Conservation (phyloP, 2,113 vertebrate genomes). For the Ophthalmotilapia sp. region DNA sequence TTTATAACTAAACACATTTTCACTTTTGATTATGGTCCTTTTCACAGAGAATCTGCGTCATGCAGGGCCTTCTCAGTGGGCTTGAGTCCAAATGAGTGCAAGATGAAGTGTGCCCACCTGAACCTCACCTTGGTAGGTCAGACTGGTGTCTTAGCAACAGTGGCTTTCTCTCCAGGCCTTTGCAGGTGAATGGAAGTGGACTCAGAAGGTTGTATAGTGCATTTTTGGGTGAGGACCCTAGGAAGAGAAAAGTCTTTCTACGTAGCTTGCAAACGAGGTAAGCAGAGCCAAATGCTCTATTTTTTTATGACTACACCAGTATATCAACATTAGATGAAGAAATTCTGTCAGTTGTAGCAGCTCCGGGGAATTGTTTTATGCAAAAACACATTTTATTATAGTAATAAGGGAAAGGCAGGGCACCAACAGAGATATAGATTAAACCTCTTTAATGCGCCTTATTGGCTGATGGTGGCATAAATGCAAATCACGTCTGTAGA, state of each 20-base stretch:
- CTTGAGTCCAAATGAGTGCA: neutral
- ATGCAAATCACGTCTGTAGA: neutral
- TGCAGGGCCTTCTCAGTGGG: neutral
- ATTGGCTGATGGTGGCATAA: neutral
- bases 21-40: neutral
- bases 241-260: neutral
- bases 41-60: neutral
- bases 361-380: neutral
- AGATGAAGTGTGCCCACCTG: neutral
- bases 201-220: neutral
- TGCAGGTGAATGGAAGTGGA: neutral
- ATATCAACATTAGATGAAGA: neutral
- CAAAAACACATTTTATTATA: neutral
- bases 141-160: neutral
- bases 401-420: neutral
- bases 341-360: neutral
- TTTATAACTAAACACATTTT: neutral
- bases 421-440: neutral
- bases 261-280: neutral
- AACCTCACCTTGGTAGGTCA: neutral
- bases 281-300: neutral
- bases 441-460: neutral
- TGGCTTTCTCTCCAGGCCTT: neutral
- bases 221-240: neutral
- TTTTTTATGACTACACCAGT: neutral